phyloP scores from a whole-genome alignment of 2,113 vertebrate species.

The Potamarius usumacintae region DNA sequence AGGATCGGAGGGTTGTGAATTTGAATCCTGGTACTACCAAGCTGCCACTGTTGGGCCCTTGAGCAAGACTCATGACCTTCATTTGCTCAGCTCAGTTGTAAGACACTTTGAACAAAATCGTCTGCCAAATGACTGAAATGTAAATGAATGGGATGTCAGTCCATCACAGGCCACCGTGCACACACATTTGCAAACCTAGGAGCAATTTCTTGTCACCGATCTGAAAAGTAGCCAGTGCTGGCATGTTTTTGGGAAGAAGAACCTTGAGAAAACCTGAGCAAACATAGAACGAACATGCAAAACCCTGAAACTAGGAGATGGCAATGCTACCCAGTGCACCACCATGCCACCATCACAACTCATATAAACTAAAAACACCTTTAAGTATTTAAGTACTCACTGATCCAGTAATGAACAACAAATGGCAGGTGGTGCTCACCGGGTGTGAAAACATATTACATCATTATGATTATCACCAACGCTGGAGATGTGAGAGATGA shows the following conservation, averaged over 20 bases:
- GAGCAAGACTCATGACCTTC: constrained; percentile 13
- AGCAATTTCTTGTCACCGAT: background rate
- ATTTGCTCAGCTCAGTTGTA: background rate
- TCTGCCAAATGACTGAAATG: constrained; percentile 17
- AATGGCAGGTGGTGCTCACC: background rate
- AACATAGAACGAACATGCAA: background rate
- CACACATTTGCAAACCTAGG: background rate
- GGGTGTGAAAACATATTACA: background rate
- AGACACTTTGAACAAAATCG: background rate
- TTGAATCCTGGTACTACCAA: background rate
- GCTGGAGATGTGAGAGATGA: background rate
- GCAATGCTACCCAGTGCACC: background rate
- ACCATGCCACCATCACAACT: background rate
- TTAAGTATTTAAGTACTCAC: background rate
- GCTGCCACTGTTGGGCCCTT: background rate
- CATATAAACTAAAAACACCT: background rate
- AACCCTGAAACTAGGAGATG: background rate
- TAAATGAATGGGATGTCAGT: constrained; percentile 9
- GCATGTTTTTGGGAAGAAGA: background rate
- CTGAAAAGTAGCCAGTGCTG: background rate
- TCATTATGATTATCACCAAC: background rate
- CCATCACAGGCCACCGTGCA: background rate
- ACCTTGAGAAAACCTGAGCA: background rate
- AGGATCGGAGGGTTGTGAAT: background rate
- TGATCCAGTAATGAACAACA: background rate